phyloP scores from a whole-genome alignment of 2,113 vertebrate species.

The Seriola quinqueradiata region DNA sequence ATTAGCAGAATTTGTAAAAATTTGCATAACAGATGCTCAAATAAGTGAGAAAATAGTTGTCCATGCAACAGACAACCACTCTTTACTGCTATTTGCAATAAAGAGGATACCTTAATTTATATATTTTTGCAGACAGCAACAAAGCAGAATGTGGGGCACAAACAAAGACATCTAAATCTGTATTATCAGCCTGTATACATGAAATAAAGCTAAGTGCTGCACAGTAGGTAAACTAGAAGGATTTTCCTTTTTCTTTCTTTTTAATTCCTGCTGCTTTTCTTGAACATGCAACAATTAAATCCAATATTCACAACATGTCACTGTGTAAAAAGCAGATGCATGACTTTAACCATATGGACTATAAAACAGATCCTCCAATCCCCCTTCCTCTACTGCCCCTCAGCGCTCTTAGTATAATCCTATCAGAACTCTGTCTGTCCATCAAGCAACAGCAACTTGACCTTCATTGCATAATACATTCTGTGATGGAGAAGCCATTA shows the following conservation, averaged over 20 bases:
- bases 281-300: neutral
- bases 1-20: neutral
- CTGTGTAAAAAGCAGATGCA: slow-evolving; percentile 1
- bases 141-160: neutral
- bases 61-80: too few relatives aligned
- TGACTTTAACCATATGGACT: slow-evolving; percentile 36
- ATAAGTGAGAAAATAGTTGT: neutral
- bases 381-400: slow-evolving; percentile 34
- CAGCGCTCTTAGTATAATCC: slow-evolving; percentile 70
- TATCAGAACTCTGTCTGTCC: slow-evolving; percentile 70
- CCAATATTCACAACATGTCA: slow-evolving; percentile 5
- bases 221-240: neutral
- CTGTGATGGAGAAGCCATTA: slow-evolving; percentile 41
- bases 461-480: slow-evolving; percentile 73
- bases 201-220: neutral
- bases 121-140: neutral
- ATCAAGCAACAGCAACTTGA: slow-evolving; percentile 69
- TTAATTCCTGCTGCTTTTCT: neutral
- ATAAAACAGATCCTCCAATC: slow-evolving; percentile 48
- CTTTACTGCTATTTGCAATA: too few relatives aligned
- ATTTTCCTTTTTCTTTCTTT: too few relatives aligned
- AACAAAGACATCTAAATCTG: neutral
- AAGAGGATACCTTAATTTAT: too few relatives aligned
- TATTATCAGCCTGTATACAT: neutral
- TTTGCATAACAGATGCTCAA: neutral